A percentile compares a stretch with the other conserved stretches of the same genome.
Evolutionary conservation across 2,113 vertebrate species (phyloP).

Genomic region (Centropristis striata): DNA sequence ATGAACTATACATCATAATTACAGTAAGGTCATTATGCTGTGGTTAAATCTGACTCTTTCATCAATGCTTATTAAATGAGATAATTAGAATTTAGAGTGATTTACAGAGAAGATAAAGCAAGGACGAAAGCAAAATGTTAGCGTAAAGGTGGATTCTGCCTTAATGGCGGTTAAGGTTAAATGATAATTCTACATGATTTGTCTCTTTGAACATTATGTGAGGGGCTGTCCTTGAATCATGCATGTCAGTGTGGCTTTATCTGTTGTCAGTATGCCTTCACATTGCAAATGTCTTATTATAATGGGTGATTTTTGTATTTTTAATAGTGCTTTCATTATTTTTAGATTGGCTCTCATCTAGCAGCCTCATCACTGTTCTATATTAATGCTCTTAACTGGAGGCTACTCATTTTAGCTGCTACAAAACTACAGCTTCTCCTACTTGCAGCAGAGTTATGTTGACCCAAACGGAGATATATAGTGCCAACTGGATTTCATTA

Average conservation of each 20-base stretch:
- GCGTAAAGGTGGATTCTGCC: not conserved
- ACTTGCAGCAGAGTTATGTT: not conserved
- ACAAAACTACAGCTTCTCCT: not conserved
- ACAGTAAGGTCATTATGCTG: conserved; percentile 48
- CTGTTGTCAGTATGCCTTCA: not conserved
- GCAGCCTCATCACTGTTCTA: not conserved
- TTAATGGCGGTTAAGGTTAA: not conserved
- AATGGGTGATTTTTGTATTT: no score
- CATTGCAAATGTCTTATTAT: not conserved
- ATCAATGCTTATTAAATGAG: conserved; percentile 61
- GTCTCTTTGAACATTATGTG: not conserved
- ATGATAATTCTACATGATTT: not conserved
- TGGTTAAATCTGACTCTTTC: conserved; percentile 46
- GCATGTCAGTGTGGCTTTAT: not conserved
- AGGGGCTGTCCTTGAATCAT: not conserved
- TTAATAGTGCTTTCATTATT: not conserved
- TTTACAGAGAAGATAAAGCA: conserved; percentile 23
- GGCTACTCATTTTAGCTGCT: not conserved
- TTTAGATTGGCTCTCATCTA: not conserved
- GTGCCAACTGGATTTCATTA: not conserved
- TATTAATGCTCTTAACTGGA: not conserved
- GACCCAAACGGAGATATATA: not conserved
- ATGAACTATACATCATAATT: conserved; percentile 64
- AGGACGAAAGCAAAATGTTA: conserved; percentile 27
- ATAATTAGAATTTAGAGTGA: conserved; percentile 48